These are phyloP conservation scores for Cheilinus undulatus DNA, from an alignment of 2,113 vertebrate species.

Conservation along the genomic window DNA sequence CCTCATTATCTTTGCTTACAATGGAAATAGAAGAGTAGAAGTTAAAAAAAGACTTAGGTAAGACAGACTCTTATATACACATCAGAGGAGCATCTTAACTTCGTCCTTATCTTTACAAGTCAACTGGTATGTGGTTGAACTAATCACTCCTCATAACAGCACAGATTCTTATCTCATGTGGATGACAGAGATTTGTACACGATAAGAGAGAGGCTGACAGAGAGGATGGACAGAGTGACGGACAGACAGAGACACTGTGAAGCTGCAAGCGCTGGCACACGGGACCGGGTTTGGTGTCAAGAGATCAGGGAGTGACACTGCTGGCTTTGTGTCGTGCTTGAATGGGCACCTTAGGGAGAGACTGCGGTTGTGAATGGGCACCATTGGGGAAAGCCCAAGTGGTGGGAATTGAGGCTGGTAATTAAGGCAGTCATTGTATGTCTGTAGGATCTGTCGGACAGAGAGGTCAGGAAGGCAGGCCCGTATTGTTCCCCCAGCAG, in stretches of 20 bases:
- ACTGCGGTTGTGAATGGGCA: conserved; percentile 76
- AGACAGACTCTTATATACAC: neutral
- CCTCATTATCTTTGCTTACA: neutral
- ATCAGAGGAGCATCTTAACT: neutral
- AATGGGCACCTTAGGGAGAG: conserved; percentile 80
- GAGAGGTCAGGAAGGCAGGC: conserved; percentile 84
- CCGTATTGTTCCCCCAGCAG: conserved; percentile 78
- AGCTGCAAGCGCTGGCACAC: conserved; percentile 68
- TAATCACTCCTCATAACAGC: conserved; percentile 23
- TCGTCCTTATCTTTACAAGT: conserved; percentile 5
- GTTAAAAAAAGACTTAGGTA: neutral
- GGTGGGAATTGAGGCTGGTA: conserved; percentile 81
- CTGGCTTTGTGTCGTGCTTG: conserved; percentile 74
- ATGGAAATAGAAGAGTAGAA: neutral
- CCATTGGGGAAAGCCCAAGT: conserved; percentile 80
- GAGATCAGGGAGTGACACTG: conserved; percentile 77
- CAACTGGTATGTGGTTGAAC: conserved; percentile 35
- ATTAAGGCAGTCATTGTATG: conserved; percentile 84
- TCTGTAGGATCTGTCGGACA: conserved; percentile 79
- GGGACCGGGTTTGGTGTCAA: conserved; percentile 70
- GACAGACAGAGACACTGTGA: conserved; percentile 60
- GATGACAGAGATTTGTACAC: conserved; percentile 23
- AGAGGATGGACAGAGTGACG: conserved; percentile 41
- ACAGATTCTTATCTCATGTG: conserved; percentile 16
- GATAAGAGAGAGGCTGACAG: conserved; percentile 38